phyloP scores from a whole-genome alignment of 2,113 vertebrate genomes.

The Sander vitreus region DNA sequence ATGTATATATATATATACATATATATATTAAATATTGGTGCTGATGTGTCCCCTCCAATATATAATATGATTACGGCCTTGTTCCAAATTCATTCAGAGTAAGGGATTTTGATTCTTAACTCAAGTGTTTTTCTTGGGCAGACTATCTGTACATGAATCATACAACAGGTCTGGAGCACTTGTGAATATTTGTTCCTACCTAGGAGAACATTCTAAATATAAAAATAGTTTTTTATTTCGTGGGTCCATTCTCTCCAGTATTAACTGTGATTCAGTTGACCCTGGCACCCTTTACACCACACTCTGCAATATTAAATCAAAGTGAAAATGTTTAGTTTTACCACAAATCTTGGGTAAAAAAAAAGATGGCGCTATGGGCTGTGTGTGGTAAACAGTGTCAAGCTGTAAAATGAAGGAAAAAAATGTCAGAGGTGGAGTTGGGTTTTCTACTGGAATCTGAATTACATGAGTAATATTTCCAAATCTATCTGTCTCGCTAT shows the following conservation, averaged over 20 bases:
- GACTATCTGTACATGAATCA: no score
- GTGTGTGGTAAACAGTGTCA: conserved; percentile 51
- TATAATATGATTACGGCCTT: no score
- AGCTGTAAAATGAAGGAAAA: conserved; percentile 36
- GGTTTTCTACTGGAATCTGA: conserved; percentile 54
- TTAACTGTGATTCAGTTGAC: conserved; percentile 40
- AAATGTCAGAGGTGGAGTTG: conserved; percentile 39
- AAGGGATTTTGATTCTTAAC: neutral
- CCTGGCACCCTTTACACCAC: conserved; percentile 23
- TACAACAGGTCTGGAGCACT: neutral
- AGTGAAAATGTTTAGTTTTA: conserved; percentile 34
- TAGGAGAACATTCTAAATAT: neutral
- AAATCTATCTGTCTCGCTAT: conserved; percentile 64
- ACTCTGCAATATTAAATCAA: conserved; percentile 32
- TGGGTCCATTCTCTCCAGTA: conserved; percentile 3
- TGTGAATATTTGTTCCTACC: neutral
- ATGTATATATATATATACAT: no score
- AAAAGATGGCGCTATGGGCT: conserved; percentile 15
- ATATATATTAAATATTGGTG: no score
- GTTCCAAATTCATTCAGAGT: neutral
- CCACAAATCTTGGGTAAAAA: conserved; percentile 22
- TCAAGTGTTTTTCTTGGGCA: neutral
- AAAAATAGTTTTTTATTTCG: neutral
- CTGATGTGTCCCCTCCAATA: no score
- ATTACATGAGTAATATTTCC: conserved; percentile 70